Evolutionary conservation across 2,888 invertebrate genomes (phyloP).

Genomic region (Exephanes ischioxanthus): DNA sequence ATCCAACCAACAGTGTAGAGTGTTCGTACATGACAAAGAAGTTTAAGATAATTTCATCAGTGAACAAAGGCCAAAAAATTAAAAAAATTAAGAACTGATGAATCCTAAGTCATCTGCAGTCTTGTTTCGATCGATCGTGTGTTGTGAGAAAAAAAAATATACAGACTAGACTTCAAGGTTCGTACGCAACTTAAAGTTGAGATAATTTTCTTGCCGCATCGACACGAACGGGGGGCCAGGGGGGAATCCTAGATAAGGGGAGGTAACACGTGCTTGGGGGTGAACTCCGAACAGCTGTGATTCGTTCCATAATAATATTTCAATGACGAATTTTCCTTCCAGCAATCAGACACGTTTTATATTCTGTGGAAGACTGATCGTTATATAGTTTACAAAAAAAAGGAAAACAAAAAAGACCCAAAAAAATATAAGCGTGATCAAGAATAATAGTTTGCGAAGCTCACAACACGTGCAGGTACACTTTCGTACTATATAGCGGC

Average conservation of each 20-base stretch:
- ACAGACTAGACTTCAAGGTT: slow-evolving; percentile 52
- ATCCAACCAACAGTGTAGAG: slow-evolving; percentile 11
- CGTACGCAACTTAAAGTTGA: slow-evolving; percentile 43
- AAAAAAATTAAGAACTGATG: slow-evolving; percentile 27
- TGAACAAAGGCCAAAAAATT: slow-evolving; percentile 18
- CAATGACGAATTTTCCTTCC: slow-evolving; percentile 21
- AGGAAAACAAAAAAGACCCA: background rate
- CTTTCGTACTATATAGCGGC: slow-evolving; percentile 70
- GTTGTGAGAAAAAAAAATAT: slow-evolving; percentile 29
- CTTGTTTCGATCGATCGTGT: background rate
- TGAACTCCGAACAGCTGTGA: slow-evolving; percentile 65
- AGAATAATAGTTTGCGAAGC: slow-evolving; percentile 44
- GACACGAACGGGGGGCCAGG: slow-evolving; percentile 34
- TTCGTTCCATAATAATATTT: slow-evolving; percentile 30
- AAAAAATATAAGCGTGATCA: slow-evolving; percentile 9
- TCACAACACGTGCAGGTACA: slow-evolving; percentile 60
- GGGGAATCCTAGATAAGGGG: slow-evolving; percentile 65
- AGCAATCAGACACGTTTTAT: slow-evolving; percentile 27
- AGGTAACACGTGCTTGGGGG: slow-evolving; percentile 65
- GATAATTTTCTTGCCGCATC: slow-evolving; percentile 63
- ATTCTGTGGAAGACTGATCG: slow-evolving; percentile 37
- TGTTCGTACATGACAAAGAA: slow-evolving; percentile 26
- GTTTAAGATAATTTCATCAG: slow-evolving; percentile 9
- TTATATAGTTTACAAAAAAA: slow-evolving; percentile 20
- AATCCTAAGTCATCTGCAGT: background rate